Evolutionary conservation across 2,113 vertebrate genomes (phyloP).

Genomic region (Hepsetus odoe): DNA sequence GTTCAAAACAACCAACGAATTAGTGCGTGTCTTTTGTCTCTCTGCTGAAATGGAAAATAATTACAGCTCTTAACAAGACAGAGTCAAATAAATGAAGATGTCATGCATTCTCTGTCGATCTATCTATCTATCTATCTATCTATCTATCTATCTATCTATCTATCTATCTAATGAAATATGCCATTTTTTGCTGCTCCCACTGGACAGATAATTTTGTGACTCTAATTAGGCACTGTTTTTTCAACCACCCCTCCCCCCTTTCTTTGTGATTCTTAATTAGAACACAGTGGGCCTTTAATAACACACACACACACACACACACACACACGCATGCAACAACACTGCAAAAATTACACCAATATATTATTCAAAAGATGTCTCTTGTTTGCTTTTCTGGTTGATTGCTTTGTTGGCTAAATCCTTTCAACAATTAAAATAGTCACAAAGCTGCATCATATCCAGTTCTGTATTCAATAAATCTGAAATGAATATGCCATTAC

Average conservation of each 20-base stretch:
- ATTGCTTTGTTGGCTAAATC: background rate
- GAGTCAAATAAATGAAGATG: background rate
- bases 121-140: background rate
- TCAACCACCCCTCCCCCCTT: background rate
- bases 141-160: background rate
- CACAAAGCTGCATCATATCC: background rate
- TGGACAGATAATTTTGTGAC: constrained; percentile 21
- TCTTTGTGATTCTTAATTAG: constrained; percentile 27
- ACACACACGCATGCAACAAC: background rate
- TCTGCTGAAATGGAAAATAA: constrained; percentile 26
- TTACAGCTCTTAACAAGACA: constrained; percentile 4
- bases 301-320: background rate
- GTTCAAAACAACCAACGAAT: background rate
- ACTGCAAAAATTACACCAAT: background rate
- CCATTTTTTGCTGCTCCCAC: constrained; percentile 20
- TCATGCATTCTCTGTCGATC: background rate
- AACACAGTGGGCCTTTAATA: constrained; percentile 11
- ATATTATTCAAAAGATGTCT: background rate
- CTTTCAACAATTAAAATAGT: background rate
- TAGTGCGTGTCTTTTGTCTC: background rate
- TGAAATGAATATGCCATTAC: background rate
- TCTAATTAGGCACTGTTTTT: constrained; percentile 27
- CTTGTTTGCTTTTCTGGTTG: background rate
- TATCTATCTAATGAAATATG: constrained; percentile 8
- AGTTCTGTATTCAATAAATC: background rate